A percentile compares a stretch with the other conserved stretches of the same genome.
Conservation (phyloP, 2,797 vertebrate genomes). For the Mormyrops attenuatus region DNA sequence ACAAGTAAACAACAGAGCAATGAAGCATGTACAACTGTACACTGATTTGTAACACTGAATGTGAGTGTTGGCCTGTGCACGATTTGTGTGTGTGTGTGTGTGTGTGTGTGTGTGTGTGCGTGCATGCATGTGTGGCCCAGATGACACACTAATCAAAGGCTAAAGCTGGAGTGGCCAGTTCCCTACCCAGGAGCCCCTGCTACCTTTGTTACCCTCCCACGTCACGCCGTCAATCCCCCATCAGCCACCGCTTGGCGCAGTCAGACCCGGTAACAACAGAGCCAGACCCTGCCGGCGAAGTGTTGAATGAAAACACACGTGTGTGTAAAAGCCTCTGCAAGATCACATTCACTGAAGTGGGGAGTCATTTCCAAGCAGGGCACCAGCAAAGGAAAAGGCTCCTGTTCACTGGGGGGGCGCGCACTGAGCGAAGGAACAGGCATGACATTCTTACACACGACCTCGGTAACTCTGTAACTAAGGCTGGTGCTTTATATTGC, state of each 20-base stretch:
- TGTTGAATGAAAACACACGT: background rate
- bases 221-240: background rate
- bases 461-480: background rate
- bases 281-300: background rate
- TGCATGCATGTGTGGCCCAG: conserved; percentile 46
- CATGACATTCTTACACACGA: background rate
- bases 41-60: background rate
- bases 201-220: conserved; percentile 52
- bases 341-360: background rate
- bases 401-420: background rate
- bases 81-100: conserved; percentile 45
- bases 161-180: conserved; percentile 47
- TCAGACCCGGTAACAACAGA: background rate
- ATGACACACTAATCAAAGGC: conserved; percentile 55
- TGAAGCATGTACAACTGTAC: conserved; percentile 35
- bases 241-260: background rate
- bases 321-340: background rate
- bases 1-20: conserved; percentile 29
- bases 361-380: background rate
- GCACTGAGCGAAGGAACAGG: background rate
- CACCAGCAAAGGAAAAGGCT: background rate
- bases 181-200: conserved; percentile 20
- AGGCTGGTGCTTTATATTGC: background rate
- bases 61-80: background rate
- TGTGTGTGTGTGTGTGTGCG: conserved; percentile 46